Evolutionary conservation across 2,797 vertebrate genomes (phyloP), one percentile per base, ranked within the genome.

Genomic region (Prunella strophiata): DNA sequence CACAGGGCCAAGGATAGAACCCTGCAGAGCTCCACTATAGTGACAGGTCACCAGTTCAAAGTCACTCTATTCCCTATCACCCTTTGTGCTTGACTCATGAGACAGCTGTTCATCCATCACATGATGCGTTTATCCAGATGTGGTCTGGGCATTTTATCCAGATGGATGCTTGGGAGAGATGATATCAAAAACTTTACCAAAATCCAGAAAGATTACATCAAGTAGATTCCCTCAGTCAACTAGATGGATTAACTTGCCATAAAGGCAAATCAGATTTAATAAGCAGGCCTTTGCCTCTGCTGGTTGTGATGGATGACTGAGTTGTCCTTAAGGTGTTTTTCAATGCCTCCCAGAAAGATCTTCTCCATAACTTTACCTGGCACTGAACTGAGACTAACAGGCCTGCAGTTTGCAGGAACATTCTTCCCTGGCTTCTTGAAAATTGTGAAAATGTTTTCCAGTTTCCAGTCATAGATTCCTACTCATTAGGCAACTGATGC

Each of bases 81-180:
- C 6, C 20, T 26, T 34, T 70, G 20, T 68, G 48, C 20, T n/a
- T 0, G 0, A 16, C 18, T 15, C 10, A 16, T 13, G 54, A 58
- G 11, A 21, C 23, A 52, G 22, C 16, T 59, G 15, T 10, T 51
- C 29, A 11, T 11, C 18, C 62, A 43, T 11, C 0, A 0, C 7
- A 23, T 29, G 10, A 38, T 11, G 5, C 16, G 32, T 27, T 67
- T 75, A 43, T 59, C 18, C 15, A 27, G 45, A 12, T 51, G 27
- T 45, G 27, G 32, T 27, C 18, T 38, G 18, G 18, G 16, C 18
- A 38, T 59, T 59, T 75, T n/a, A 23, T 45, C 18, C 45, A 38
- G 18, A 51, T 38, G 15, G 22, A 43, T 67, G 10, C 15, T 51
- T 51, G 38, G 32, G 45, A 36, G 15, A 58, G 17, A 58, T 21